Evolutionary conservation across 92 coral and sea anemone species (phyloP), one percentile per base, ranked within the genome.

Genomic region (Zoanthus sansibaricus): DNA sequence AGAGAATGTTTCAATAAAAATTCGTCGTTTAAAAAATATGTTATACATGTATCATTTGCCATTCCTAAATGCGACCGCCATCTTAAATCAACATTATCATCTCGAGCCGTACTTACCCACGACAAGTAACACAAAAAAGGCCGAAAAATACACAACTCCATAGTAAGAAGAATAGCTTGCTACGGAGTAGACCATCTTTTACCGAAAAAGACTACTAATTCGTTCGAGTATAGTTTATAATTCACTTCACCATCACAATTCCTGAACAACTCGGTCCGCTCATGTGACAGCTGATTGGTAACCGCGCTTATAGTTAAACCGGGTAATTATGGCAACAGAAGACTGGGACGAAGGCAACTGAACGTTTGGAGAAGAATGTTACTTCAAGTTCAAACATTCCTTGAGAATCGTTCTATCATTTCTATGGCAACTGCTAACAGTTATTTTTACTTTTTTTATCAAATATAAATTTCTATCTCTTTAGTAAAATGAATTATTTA

Each of bases 91-190:
- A 44, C 54, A 76, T 46, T 30, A 45, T 61, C 71, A 56, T 71
- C 21, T 49, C 48, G 45, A 47, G 44, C 21, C 0, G 2, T 44
- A 92, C 98, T 90, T 86, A 97, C 99, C 99, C 56, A 89, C 96
- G 46, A 92, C 92, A 25, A 92, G 84, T 78, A 97, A 79, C 7
- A 91, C 82, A 72, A 92, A 93, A 52, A 92, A 90, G 37, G 92
- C 92, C 75, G 91, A 21, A 49, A 83, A 86, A 88, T 92, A 93
- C 20, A 95, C 97, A 13, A 90, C 71, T 54, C 93, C 83, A 94
- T 96, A 94, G 90, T 97, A 91, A 4, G 69, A 62, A n/a, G 25
- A 17, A 21, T 62, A 62, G 69, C 69, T 62, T 62, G 69, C 30
- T 21, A 62, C 69, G 9, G 69, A 17, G 69, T 62, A 62, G 4